Evolutionary conservation across 2,888 invertebrate species (phyloP), one percentile per base, ranked within the genome.

Genomic region (Epinotia nisella): DNA sequence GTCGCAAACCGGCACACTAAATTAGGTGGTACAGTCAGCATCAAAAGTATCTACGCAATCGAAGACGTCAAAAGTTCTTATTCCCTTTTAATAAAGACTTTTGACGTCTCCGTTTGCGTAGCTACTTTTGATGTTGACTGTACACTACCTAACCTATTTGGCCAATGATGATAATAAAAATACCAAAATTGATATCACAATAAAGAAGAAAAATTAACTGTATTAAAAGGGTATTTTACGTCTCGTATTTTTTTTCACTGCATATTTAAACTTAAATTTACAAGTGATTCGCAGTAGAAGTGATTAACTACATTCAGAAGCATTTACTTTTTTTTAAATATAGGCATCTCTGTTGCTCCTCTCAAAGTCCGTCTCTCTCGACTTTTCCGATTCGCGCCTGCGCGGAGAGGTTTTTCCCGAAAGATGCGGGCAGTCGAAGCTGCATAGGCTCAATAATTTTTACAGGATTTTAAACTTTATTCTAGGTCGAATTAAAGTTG

Each of bases 371-470:
- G 58, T 88, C 87, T 81, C 85, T n/a, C 78, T 89, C 84, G 29
- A 76, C 78, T 89, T 88, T 90, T 86, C 87, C 86, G 83, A 87
- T 87, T 86, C 83, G 82, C 91, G 90, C 90, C 74, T 91, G 93
- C 93, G 93, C 86, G 64, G n/a, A 80, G 76, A 78, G 79, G 83
- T 71, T 87, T 90, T 89, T 87, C 88, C 88, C 88, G 83, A 89
- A 90, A 89, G 88, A 87, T 85, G 82, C 81, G 83, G 81, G 80
- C 83, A 82, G 80, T 92, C 81, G 92, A 91, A 92, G 92, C 90
- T 91, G 79, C 89, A 78, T 92, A 92, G 69, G 81, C 77, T 87
- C 85, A 78, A 66, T 77, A 76, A 78, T 76, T 77, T 78, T 78
- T 29, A 61, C 66, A 76, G 78, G 77, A 79, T 68, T 70, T 55